phyloP scores from a whole-genome alignment of 2,888 invertebrate species.

The Dromius quadrimaculatus region DNA sequence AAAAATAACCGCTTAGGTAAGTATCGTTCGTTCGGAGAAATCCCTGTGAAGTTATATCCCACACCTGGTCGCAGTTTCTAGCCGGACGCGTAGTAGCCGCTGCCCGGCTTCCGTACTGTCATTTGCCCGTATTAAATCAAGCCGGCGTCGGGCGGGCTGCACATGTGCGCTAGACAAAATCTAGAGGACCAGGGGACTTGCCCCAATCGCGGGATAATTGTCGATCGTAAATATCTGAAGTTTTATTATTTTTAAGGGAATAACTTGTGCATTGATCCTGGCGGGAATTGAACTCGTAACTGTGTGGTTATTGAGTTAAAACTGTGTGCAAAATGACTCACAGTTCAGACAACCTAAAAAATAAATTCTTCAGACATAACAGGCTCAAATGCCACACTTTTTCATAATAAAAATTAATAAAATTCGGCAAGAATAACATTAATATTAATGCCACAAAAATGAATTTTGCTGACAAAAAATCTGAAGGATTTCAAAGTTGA shows the following conservation, averaged over 20 bases:
- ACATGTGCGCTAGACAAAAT: too few species aligned
- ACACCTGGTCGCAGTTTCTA: constrained; percentile 50
- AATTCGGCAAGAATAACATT: constrained; percentile 4
- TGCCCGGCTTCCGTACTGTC: constrained; percentile 57
- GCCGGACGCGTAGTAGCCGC: constrained; percentile 23
- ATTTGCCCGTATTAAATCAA: constrained; percentile 60
- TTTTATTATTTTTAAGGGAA: constrained; percentile 16
- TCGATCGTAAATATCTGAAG: constrained; percentile 7
- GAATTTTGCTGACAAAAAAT: constrained; percentile 7
- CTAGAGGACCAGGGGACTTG: too few species aligned
- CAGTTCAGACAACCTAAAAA: not conserved
- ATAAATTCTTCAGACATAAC: too few species aligned
- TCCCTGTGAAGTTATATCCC: constrained; percentile 38
- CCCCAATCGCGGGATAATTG: not conserved
- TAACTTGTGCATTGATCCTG: too few species aligned
- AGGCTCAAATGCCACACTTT: constrained; percentile 20
- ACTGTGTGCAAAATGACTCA: not conserved
- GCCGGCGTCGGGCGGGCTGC: constrained; percentile 57
- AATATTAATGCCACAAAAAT: constrained; percentile 22
- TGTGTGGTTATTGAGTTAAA: too few species aligned
- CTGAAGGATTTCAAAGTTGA: not conserved
- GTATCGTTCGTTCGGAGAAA: constrained; percentile 9
- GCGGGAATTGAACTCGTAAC: too few species aligned
- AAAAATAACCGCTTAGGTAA: constrained; percentile 10
- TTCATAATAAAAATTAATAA: constrained; percentile 22